Conservation (phyloP, 2,113 vertebrate genomes). For the Eptesicus fuscus region DNA sequence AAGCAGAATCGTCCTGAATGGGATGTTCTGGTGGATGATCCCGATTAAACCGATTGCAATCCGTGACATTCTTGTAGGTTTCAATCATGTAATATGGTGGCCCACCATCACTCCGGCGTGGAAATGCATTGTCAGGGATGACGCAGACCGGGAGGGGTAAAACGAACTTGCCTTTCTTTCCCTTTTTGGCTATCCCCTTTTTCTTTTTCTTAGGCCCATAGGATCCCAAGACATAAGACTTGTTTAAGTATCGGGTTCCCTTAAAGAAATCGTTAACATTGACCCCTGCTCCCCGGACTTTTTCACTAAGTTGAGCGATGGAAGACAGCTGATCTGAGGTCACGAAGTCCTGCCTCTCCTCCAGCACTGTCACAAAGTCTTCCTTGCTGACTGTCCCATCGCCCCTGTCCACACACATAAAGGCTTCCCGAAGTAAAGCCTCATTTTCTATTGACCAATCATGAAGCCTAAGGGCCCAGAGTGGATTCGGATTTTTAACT, state of each 20-base stretch:
- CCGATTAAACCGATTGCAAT: constrained; percentile 76
- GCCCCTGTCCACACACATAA: constrained; percentile 65
- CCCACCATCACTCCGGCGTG: constrained; percentile 81
- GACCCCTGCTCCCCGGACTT: constrained; percentile 72
- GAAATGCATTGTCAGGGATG: constrained; percentile 73
- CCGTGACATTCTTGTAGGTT: constrained; percentile 78
- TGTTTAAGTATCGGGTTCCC: constrained; percentile 89
- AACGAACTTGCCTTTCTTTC: constrained; percentile 81
- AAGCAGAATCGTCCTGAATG: constrained; percentile 89
- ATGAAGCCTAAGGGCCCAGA: constrained; percentile 88
- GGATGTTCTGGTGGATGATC: constrained; percentile 87
- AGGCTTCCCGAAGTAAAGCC: constrained; percentile 75
- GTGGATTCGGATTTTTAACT: constrained; percentile 71
- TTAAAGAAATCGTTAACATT: constrained; percentile 88
- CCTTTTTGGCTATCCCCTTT: constrained; percentile 74
- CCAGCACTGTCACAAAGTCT: constrained; percentile 83
- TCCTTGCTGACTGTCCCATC: constrained; percentile 77
- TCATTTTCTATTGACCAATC: constrained; percentile 92
- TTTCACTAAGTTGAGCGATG: constrained; percentile 79
- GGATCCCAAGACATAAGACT: constrained; percentile 83
- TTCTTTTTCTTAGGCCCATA: constrained; percentile 85
- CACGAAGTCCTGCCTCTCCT: constrained; percentile 78
- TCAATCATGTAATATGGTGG: constrained; percentile 90
- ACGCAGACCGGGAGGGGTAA: constrained; percentile 88
- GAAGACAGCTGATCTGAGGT: not conserved